These are phyloP conservation scores for Lobophora halterata DNA, from an alignment of 2,888 invertebrate genomes.

Conservation along the genomic window DNA sequence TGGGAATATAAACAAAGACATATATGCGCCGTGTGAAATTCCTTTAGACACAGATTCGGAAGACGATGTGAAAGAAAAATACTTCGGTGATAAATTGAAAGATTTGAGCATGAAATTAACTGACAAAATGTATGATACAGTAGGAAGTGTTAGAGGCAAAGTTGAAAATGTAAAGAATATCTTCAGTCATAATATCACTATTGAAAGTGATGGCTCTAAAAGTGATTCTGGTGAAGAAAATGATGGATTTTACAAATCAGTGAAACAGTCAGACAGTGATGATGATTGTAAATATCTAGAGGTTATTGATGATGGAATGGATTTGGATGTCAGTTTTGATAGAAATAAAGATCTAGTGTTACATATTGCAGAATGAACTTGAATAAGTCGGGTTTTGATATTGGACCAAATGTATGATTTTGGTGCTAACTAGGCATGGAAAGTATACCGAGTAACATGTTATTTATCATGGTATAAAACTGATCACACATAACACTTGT, in stretches of 20 bases:
- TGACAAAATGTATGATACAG: slow-evolving; percentile 62
- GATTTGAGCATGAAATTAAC: slow-evolving; percentile 53
- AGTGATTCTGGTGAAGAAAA: slow-evolving; percentile 37
- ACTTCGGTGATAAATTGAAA: slow-evolving; percentile 53
- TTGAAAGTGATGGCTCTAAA: slow-evolving; percentile 38
- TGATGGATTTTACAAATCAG: slow-evolving; percentile 39
- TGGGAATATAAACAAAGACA: slow-evolving; percentile 40
- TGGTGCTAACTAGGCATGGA: too few species aligned
- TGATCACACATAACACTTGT: too few species aligned
- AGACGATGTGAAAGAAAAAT: slow-evolving; percentile 37
- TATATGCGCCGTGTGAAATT: slow-evolving; percentile 68
- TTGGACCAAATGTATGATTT: slow-evolving; percentile 1
- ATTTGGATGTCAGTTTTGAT: slow-evolving; percentile 49
- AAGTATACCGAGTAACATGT: too few species aligned
- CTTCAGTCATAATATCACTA: slow-evolving; percentile 50
- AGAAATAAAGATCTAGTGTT: slow-evolving; percentile 31
- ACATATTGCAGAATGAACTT: slow-evolving; percentile 39
- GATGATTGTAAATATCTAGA: slow-evolving; percentile 67
- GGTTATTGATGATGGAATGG: slow-evolving; percentile 68
- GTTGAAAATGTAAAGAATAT: slow-evolving; percentile 53
- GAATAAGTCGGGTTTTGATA: slow-evolving; percentile 1
- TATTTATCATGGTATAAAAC: too few species aligned
- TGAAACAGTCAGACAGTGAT: slow-evolving; percentile 58
- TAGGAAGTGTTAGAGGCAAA: slow-evolving; percentile 54
- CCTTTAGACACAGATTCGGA: slow-evolving; percentile 58